Percentiles rank a stretch among this genome's conserved stretches.
Evolutionary conservation across 2,113 vertebrate species (phyloP).

Genomic region (Apaloderma vittatum): DNA sequence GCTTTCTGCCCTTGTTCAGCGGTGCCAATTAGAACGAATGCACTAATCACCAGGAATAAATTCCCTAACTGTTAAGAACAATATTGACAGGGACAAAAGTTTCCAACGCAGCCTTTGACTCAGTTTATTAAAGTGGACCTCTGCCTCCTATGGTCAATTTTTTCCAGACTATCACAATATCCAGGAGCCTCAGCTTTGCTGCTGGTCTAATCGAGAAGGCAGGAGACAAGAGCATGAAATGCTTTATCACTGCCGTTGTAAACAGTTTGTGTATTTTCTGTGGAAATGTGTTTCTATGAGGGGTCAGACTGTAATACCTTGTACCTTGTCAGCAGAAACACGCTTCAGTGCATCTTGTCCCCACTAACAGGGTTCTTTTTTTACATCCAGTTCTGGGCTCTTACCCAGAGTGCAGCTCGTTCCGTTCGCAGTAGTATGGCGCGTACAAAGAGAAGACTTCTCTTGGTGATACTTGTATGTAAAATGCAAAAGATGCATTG

Average conservation of each 20-base stretch:
- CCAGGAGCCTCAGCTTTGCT: background rate
- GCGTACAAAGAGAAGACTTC: background rate
- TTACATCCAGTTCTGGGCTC: background rate
- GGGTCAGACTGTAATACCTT: background rate
- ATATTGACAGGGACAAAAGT: background rate
- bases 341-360: background rate
- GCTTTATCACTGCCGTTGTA: background rate
- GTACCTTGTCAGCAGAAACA: constrained; percentile 1
- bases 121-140: background rate
- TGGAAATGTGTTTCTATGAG: background rate
- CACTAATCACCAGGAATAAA: background rate
- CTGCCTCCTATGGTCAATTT: background rate
- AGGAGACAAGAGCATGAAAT: background rate
- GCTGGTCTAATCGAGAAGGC: background rate
- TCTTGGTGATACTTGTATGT: background rate
- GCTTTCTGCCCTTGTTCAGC: background rate
- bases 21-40: background rate
- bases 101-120: background rate
- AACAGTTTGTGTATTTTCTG: background rate
- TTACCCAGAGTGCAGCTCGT: background rate
- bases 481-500: background rate
- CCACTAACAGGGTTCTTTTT: background rate
- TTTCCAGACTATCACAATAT: background rate
- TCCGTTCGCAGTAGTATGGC: background rate
- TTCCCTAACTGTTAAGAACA: background rate